Percentiles rank a stretch among this genome's conserved stretches.
Evolutionary conservation across 2,113 vertebrate genomes (phyloP).

Genomic region (Stigmatopora argus): DNA sequence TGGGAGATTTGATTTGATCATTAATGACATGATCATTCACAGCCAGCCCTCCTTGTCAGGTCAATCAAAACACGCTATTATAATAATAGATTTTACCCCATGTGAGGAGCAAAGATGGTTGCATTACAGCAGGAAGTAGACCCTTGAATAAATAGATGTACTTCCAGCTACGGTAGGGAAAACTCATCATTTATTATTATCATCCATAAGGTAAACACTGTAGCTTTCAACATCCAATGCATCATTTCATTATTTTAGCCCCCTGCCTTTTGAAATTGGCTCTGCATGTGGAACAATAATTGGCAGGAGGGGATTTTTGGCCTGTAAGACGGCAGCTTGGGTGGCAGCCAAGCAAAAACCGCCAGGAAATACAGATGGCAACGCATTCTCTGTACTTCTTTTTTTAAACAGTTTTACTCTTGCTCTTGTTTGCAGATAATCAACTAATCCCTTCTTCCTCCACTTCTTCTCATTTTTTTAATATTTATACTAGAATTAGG

Average conservation of each 20-base stretch:
- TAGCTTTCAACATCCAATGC: constrained; percentile 40
- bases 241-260: constrained; percentile 49
- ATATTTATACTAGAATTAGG: constrained; percentile 65
- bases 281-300: constrained; percentile 36
- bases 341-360: constrained; percentile 37
- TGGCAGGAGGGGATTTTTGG: constrained; percentile 47
- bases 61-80: no score
- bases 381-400: constrained; percentile 22
- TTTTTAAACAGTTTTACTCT: constrained; percentile 3
- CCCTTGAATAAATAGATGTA: constrained; percentile 39
- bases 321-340: constrained; percentile 53
- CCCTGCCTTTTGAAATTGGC: constrained; percentile 31
- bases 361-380: constrained; percentile 58
- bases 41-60: no score
- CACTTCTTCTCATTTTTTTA: constrained; percentile 9
- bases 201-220: constrained; percentile 2
- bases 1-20: no score
- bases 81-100: no score
- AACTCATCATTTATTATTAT: constrained; percentile 17
- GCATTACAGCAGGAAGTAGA: no score
- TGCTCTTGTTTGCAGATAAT: constrained; percentile 36
- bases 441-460: constrained; percentile 46
- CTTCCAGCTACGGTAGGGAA: constrained; percentile 35
- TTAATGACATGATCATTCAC: no score
- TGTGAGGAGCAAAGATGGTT: no score